A percentile compares a stretch with the other conserved stretches of the same genome.
phyloP scores from a whole-genome alignment of 35 echinoderm and acorn worm genomes.

The Strongylocentrotus purpuratus region DNA sequence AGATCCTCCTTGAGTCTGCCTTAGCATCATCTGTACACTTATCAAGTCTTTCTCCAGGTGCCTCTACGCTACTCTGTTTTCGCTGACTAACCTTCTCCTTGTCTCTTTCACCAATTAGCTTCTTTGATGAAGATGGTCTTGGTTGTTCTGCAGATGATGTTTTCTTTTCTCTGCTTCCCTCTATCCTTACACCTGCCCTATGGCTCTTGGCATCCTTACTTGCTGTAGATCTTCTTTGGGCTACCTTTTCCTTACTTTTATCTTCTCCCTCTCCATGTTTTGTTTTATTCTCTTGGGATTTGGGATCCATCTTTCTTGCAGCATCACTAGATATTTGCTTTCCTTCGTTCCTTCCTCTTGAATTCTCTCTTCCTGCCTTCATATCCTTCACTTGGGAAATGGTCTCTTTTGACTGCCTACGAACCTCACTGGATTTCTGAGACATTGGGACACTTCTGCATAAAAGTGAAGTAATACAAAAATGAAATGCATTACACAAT shows the following conservation, averaged over 20 bases:
- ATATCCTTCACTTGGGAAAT: neutral
- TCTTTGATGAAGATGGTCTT: conserved; percentile 3
- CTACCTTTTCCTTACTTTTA: conserved; percentile 18
- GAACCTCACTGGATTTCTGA: neutral
- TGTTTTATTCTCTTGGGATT: neutral
- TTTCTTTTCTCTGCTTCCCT: conserved; percentile 6
- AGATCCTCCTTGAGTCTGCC: neutral
- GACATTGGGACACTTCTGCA: neutral
- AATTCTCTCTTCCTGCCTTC: neutral
- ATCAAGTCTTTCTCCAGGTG: neutral
- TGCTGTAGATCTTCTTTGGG: neutral
- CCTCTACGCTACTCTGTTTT: neutral
- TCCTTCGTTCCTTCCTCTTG: neutral
- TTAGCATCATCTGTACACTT: neutral
- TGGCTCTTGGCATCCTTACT: neutral
- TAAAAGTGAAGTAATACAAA: neutral
- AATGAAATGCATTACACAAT: neutral
- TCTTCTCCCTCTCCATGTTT: neutral
- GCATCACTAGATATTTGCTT: neutral
- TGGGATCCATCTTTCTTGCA: neutral
- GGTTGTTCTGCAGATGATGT: neutral
- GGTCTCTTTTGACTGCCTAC: conserved; percentile 28
- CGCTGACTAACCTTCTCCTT: neutral
- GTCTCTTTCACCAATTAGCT: neutral
- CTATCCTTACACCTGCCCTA: neutral